These are phyloP conservation scores for Herminia tarsipennalis DNA, from an alignment of 2,888 invertebrate genomes.

Conservation along the genomic window DNA sequence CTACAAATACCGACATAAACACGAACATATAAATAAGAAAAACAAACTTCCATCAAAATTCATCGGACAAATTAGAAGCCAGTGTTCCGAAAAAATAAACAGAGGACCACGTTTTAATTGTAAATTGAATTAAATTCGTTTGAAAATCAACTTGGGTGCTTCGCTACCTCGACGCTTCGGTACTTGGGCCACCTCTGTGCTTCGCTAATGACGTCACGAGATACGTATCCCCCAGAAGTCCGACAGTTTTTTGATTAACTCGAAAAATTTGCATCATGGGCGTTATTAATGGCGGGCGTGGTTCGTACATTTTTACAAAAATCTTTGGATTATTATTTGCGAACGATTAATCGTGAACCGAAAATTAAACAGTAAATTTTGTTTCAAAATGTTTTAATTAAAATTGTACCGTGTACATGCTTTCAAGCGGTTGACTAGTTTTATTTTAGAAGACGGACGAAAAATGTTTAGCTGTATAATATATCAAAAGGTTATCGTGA, in stretches of 20 bases:
- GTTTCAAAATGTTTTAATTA: slow-evolving; percentile 3
- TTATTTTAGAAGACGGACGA: no score
- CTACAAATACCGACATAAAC: slow-evolving; percentile 22
- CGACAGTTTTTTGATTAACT: slow-evolving; percentile 74
- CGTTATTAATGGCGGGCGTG: slow-evolving; percentile 71
- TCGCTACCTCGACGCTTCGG: slow-evolving; percentile 55
- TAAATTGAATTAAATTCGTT: slow-evolving; percentile 79
- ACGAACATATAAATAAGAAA: slow-evolving; percentile 51
- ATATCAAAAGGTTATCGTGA: no score
- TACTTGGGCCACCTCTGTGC: slow-evolving; percentile 45
- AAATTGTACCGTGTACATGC: not conserved
- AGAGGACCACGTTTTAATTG: slow-evolving; percentile 73
- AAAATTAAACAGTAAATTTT: slow-evolving; percentile 14
- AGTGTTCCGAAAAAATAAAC: slow-evolving; percentile 73
- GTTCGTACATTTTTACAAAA: slow-evolving; percentile 34
- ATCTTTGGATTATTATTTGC: slow-evolving; percentile 22
- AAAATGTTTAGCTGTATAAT: no score
- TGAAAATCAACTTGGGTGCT: slow-evolving; percentile 72
- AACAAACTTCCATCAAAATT: slow-evolving; percentile 58
- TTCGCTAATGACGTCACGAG: slow-evolving; percentile 67
- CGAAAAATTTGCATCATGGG: slow-evolving; percentile 66
- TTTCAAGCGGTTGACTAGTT: no score
- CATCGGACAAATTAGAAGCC: slow-evolving; percentile 63
- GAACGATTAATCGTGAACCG: slow-evolving; percentile 21
- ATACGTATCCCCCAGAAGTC: slow-evolving; percentile 56